A percentile compares a stretch with the other conserved stretches of the same genome.
These are phyloP conservation scores for Protobothrops flavoviridis DNA, from an alignment of 2,113 vertebrate genomes.

Conservation along the genomic window DNA sequence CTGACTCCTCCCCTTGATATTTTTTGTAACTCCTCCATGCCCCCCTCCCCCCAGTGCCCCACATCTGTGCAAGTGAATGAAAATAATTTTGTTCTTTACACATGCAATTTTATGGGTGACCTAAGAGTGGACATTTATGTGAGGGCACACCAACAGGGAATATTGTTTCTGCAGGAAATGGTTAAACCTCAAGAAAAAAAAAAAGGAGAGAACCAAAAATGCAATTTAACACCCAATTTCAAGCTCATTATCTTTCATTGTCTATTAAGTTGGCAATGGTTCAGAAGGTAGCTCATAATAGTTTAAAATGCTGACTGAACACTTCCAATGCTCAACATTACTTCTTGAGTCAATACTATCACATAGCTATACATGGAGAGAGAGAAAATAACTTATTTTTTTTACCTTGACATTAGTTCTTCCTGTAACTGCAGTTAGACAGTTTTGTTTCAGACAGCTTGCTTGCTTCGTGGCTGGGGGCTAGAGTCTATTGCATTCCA, in stretches of 20 bases:
- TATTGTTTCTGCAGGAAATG: conserved; percentile 77
- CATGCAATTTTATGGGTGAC: conserved; percentile 42
- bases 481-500: neutral
- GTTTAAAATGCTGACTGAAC: conserved; percentile 88
- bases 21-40: neutral
- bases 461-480: neutral
- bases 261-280: conserved; percentile 88
- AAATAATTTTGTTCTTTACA: conserved; percentile 26
- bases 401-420: conserved; percentile 50
- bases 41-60: neutral
- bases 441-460: conserved; percentile 26
- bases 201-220: conserved; percentile 79
- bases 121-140: conserved; percentile 71
- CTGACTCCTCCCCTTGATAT: neutral
- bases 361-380: conserved; percentile 37
- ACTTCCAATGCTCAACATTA: conserved; percentile 73
- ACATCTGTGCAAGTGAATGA: neutral
- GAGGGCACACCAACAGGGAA: conserved; percentile 69
- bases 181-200: conserved; percentile 76
- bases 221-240: conserved; percentile 89
- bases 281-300: conserved; percentile 87
- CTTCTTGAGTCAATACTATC: conserved; percentile 70
- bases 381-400: conserved; percentile 50
- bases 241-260: conserved; percentile 90
- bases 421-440: conserved; percentile 46